Evolutionary conservation across 2,888 invertebrate genomes (phyloP), one percentile per base, ranked within the genome.

Genomic region (Amphipyra tragopoginis): DNA sequence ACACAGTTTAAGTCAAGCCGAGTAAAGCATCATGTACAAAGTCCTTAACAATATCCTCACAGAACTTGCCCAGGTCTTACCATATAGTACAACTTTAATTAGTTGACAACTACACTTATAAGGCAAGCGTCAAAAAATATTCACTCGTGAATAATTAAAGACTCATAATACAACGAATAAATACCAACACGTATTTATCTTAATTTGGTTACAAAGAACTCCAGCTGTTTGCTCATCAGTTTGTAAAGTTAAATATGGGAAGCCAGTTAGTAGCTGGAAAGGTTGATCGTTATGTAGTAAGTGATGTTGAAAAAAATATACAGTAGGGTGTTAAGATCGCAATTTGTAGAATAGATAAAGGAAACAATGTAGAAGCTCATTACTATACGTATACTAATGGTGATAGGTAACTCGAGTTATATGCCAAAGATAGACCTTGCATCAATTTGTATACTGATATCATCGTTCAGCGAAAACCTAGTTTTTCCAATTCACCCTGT

Each of bases 1-100:
- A 29, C 5, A 7, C 7, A 29, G 2, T 29, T 29, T 29, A 29
- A 33, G 34, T 50, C 39, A 51, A 52, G 50, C 15, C 29, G 7
- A 29, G 29, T 29, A 29, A 29, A 64, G 39, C 42, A 33, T 65
- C 44, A 52, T 73, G 77, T 75, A 52, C 54, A 73, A 52, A 48
- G 58, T 26, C 61, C 74, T 63, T 70, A 56, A 76, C 73, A 49
- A 58, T 60, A 63, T 58, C 57, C 40, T 44, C 44, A 33, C 48
- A 43, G 44, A 49, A 59, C 61, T 48, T 15, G 44, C 50, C 61
- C 72, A 55, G 42, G 72, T 66, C 75, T 75, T 71, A 67, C 84
- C 84, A 76, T 83, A 80, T 72, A 81, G 75, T 68, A 74, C 77
- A 58, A 66, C 75, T 78, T 85, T 86, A 86, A 85, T 85, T 85